Conservation (phyloP, 2,888 invertebrate genomes). For the Seira ritae region DNA sequence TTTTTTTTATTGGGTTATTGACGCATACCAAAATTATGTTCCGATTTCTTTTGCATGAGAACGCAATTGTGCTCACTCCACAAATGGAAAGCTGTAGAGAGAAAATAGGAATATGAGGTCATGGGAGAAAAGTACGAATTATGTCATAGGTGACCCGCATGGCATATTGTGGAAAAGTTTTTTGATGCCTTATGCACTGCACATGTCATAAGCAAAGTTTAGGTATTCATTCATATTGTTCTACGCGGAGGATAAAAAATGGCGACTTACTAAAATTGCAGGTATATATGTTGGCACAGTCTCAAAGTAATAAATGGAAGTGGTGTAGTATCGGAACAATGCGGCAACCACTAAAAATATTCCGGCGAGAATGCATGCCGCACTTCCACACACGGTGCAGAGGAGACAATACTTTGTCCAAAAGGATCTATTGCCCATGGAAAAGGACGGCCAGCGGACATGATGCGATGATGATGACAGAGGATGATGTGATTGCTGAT, state of each 20-base stretch:
- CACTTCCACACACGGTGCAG: slow-evolving; percentile 88
- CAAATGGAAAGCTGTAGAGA: slow-evolving; percentile 70
- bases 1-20: not conserved
- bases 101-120: slow-evolving; percentile 21
- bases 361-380: slow-evolving; percentile 86
- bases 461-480: slow-evolving; percentile 50
- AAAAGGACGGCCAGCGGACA: slow-evolving; percentile 69
- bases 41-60: slow-evolving; percentile 73
- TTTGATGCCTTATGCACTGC: not conserved
- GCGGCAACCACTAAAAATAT: slow-evolving; percentile 88
- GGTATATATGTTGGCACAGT: slow-evolving; percentile 97
- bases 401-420: slow-evolving; percentile 85
- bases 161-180: not conserved
- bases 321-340: slow-evolving; percentile 86
- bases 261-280: slow-evolving; percentile 88
- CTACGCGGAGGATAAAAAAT: no score
- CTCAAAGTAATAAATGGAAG: slow-evolving; percentile 86
- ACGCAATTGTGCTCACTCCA: slow-evolving; percentile 72
- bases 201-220: not conserved
- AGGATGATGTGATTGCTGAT: slow-evolving; percentile 50
- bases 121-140: not conserved
- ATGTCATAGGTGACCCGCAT: not conserved
- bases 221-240: no score
- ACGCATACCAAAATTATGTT: slow-evolving; percentile 72
- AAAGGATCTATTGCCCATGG: slow-evolving; percentile 63